Evolutionary conservation across 1,140 invertebrate genomes (phyloP), one percentile per base, ranked within the genome.

Genomic region (Ostrea edulis): DNA sequence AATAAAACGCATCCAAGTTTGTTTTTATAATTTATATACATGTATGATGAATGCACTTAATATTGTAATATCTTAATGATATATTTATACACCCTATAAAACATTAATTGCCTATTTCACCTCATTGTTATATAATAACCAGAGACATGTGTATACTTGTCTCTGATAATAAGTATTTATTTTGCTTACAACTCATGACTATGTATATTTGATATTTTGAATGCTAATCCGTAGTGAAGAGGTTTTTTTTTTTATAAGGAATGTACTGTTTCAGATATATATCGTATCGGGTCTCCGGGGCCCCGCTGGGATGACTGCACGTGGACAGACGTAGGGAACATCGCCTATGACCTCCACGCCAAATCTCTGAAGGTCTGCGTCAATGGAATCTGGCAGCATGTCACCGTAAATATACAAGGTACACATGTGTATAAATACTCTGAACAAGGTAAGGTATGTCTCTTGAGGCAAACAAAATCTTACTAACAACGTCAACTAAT

Each of bases 261-360:
- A 52, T 29, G 14, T 53, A 9, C 17, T 12, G 1, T 44, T 86
- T 14, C 25, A 89, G 86, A 88, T 58, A 51, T 87, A 5, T 87
- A 87, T 29, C 82, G 84, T 0, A 51, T 68, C 17, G 86, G 83
- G 5, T 88, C 89, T 0, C 88, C 91, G 8, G 90, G 90, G 20
- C 90, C 91, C 0, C 86, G 86, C 5, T 90, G 90, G 87, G 90
- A 89, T 20, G 89, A 89, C 44, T 94, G 93, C 83, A 91, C 90
- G 7, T 94, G 93, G 93, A 93, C 89, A 85, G 93, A 94, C 82
- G 92, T 93, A 0, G 93, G 93, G 12, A 93, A 93, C 82, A 88
- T 94, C 14, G 93, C 93, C 7, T 94, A 92, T 87, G 93, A 94
- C 87, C 88, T 93, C 3, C 88, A 93, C 44, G 87, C 90, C 3